Evolutionary conservation across 2,797 vertebrate genomes (phyloP).

Genomic region (Epinephelus coioides): DNA sequence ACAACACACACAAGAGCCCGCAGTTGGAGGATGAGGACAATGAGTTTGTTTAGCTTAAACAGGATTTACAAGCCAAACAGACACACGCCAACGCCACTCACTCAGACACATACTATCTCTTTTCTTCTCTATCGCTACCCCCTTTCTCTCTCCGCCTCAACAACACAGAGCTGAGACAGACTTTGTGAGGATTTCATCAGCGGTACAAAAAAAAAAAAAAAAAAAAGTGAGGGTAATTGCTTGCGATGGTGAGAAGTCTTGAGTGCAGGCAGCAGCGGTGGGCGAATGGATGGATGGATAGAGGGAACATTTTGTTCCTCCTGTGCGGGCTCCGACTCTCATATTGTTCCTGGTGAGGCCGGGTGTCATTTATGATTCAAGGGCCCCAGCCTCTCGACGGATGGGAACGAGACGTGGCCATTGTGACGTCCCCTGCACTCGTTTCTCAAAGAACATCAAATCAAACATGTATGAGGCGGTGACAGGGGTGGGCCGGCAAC

Average conservation of each 20-base stretch:
- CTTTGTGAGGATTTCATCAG: conserved; percentile 79
- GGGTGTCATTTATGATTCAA: conserved; percentile 87
- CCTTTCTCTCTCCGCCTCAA: conserved; percentile 31
- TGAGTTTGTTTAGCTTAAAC: conserved; percentile 88
- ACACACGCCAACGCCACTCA: conserved; percentile 83
- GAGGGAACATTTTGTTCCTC: conserved; percentile 86
- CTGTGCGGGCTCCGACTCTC: conserved; percentile 73
- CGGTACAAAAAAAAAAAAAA: conserved; percentile 11
- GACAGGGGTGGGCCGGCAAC: conserved; percentile 75
- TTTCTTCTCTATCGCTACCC: conserved; percentile 46
- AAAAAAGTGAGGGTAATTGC: conserved; percentile 81
- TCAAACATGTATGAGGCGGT: conserved; percentile 86
- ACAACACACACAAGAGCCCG: conserved; percentile 51
- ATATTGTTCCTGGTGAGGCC: conserved; percentile 80
- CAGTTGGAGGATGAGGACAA: conserved; percentile 84
- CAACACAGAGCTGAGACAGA: conserved; percentile 55
- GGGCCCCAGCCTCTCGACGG: conserved; percentile 62
- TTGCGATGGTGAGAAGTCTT: conserved; percentile 83
- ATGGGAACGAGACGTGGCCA: conserved; percentile 82
- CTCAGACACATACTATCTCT: conserved; percentile 77
- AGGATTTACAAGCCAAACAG: conserved; percentile 87
- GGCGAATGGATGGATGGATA: conserved; percentile 69
- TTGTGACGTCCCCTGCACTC: conserved; percentile 81
- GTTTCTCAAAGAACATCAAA: conserved; percentile 84
- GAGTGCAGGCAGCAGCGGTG: conserved; percentile 73